Evolutionary conservation across 37 sponge, comb jelly and placozoan species (phyloP).

Genomic region (Mnemiopsis leidyi): DNA sequence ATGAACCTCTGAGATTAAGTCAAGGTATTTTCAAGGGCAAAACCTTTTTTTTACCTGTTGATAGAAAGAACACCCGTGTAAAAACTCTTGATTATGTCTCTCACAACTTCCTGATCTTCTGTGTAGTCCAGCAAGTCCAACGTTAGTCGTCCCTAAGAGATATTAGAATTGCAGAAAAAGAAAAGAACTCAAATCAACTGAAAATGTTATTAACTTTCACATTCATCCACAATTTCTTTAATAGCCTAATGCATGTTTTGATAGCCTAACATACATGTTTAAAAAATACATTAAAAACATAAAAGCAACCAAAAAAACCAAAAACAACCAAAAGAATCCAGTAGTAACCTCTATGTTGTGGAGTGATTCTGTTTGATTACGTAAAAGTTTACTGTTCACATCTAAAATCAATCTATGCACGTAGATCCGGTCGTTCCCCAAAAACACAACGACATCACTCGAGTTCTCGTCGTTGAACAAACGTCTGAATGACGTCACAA

Average conservation of each 20-base stretch:
- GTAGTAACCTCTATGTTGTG: not conserved
- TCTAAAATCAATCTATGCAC: not conserved
- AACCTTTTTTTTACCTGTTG: too few relatives aligned
- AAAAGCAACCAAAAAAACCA: too few relatives aligned
- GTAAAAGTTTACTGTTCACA: not conserved
- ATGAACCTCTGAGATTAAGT: too few relatives aligned
- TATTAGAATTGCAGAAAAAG: not conserved
- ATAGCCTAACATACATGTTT: too few relatives aligned
- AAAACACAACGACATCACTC: not conserved
- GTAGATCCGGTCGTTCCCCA: not conserved
- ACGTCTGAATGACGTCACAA: not conserved
- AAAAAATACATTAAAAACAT: too few relatives aligned
- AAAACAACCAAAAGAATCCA: too few relatives aligned
- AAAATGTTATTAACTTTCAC: not conserved
- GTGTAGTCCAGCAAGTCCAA: conserved; percentile 20
- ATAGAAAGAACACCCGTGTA: not conserved
- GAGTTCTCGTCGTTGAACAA: not conserved
- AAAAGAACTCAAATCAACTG: not conserved
- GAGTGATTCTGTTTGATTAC: not conserved
- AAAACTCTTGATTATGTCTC: not conserved
- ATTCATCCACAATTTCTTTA: too few relatives aligned
- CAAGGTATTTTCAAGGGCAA: too few relatives aligned
- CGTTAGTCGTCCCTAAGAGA: not conserved
- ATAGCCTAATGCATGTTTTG: too few relatives aligned
- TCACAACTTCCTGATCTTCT: not conserved